These are phyloP conservation scores for Mallotus villosus DNA, from an alignment of 2,797 vertebrate species.

Conservation along the genomic window DNA sequence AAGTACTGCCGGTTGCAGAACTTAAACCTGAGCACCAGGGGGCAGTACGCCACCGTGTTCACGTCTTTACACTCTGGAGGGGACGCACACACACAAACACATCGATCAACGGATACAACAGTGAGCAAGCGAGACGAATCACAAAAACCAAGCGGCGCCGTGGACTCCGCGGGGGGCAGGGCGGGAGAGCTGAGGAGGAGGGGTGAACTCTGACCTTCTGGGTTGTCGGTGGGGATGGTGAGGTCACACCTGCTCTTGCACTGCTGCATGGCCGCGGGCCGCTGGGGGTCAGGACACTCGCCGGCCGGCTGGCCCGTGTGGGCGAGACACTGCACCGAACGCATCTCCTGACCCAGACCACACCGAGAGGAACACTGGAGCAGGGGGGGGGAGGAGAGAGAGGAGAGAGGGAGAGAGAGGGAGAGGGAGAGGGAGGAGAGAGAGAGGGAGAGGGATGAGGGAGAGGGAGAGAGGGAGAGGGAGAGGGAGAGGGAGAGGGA, in stretches of 20 bases:
- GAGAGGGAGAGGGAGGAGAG: neutral
- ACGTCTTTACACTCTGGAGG: slow-evolving; percentile 95
- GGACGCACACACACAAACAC: slow-evolving; percentile 27
- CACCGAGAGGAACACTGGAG: slow-evolving; percentile 89
- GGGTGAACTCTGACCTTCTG: slow-evolving; percentile 82
- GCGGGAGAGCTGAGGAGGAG: neutral
- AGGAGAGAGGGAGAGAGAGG: neutral
- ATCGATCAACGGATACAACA: neutral
- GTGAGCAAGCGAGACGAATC: neutral
- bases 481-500: neutral
- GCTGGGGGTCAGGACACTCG: slow-evolving; percentile 85
- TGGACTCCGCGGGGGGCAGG: neutral
- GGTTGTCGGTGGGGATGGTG: slow-evolving; percentile 81
- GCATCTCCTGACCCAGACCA: slow-evolving; percentile 90
- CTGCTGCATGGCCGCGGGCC: slow-evolving; percentile 85
- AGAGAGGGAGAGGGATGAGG: neutral
- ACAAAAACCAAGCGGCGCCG: neutral
- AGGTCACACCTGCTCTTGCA: slow-evolving; percentile 92
- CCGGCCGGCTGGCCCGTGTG: slow-evolving; percentile 83
- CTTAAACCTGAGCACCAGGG: slow-evolving; percentile 98
- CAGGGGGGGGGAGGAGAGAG: slow-evolving; percentile 4
- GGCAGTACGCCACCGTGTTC: slow-evolving; percentile 99
- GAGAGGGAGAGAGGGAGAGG: neutral
- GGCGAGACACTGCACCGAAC: slow-evolving; percentile 86
- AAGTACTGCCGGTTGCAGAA: slow-evolving; percentile 98